A percentile compares a stretch with the other conserved stretches of the same genome.
phyloP scores from a whole-genome alignment of 2,888 invertebrate species.

The Drosophila parthenogenetica region DNA sequence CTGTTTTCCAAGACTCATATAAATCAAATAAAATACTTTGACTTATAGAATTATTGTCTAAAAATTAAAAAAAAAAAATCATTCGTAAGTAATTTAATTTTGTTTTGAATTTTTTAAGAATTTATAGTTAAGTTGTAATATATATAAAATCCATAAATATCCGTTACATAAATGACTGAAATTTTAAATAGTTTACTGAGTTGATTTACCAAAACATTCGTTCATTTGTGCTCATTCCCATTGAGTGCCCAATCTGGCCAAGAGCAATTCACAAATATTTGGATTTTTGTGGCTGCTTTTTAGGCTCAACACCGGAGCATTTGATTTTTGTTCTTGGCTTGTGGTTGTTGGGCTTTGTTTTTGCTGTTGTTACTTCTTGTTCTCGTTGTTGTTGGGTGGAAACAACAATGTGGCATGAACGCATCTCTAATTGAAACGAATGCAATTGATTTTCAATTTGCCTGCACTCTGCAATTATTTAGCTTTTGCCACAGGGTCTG shows the following conservation, averaged over 20 bases:
- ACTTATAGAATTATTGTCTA: background rate
- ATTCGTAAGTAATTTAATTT: too few relatives aligned
- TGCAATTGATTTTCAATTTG: slow-evolving; percentile 66
- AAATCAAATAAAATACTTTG: background rate
- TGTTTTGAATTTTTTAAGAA: too few relatives aligned
- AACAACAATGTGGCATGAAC: slow-evolving; percentile 34
- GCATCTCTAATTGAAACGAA: slow-evolving; percentile 66
- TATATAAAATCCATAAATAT: too few relatives aligned
- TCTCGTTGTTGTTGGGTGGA: slow-evolving; percentile 13
- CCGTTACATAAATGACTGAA: background rate
- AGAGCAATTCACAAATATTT: slow-evolving; percentile 11
- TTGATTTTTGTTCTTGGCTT: slow-evolving; percentile 37
- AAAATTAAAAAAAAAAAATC: too few relatives aligned
- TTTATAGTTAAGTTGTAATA: too few relatives aligned
- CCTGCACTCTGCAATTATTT: slow-evolving; percentile 44
- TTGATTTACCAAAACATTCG: background rate
- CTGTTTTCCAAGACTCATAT: too few relatives aligned
- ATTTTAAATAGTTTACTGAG: background rate
- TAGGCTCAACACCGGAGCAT: slow-evolving; percentile 41
- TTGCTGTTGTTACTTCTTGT: background rate
- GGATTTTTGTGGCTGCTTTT: slow-evolving; percentile 53
- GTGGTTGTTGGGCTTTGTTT: background rate
- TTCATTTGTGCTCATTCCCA: background rate
- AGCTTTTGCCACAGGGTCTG: slow-evolving; percentile 6
- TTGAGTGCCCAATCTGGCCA: background rate